Evolutionary conservation across 2,797 vertebrate species (phyloP).

Genomic region (Poeciliopsis presidionis): DNA sequence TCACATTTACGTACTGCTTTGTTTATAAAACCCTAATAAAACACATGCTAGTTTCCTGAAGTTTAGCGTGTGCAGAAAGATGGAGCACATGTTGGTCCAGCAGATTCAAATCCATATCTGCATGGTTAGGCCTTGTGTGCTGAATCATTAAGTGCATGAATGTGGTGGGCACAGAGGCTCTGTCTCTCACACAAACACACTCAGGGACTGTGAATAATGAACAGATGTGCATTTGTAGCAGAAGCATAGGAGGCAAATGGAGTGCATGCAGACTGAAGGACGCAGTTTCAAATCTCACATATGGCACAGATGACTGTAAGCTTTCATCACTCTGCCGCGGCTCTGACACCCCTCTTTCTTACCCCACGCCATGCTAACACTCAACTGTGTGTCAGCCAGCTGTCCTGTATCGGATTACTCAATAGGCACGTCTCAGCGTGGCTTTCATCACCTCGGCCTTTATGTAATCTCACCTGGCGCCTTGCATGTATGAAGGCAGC

Average conservation of each 20-base stretch:
- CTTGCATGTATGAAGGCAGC: slow-evolving; percentile 8
- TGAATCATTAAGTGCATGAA: slow-evolving; percentile 70
- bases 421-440: slow-evolving; percentile 53
- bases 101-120: slow-evolving; percentile 45
- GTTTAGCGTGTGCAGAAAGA: background rate
- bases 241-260: slow-evolving; percentile 37
- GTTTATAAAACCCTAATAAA: background rate
- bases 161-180: slow-evolving; percentile 57
- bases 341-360: slow-evolving; percentile 12
- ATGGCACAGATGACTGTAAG: slow-evolving; percentile 15
- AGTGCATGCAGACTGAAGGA: slow-evolving; percentile 4
- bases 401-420: slow-evolving; percentile 68
- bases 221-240: slow-evolving; percentile 65
- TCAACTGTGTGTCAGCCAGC: slow-evolving; percentile 45
- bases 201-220: slow-evolving; percentile 60
- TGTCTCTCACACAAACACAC: slow-evolving; percentile 4
- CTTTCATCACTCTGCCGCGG: slow-evolving; percentile 31
- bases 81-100: slow-evolving; percentile 13
- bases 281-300: slow-evolving; percentile 29
- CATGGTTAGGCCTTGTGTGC: slow-evolving; percentile 62
- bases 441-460: slow-evolving; percentile 69
- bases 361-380: background rate
- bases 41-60: background rate
- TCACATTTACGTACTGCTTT: background rate
- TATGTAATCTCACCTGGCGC: slow-evolving; percentile 69